Evolutionary conservation across 1,140 invertebrate genomes (phyloP).

Genomic region (Zophobas atratus): DNA sequence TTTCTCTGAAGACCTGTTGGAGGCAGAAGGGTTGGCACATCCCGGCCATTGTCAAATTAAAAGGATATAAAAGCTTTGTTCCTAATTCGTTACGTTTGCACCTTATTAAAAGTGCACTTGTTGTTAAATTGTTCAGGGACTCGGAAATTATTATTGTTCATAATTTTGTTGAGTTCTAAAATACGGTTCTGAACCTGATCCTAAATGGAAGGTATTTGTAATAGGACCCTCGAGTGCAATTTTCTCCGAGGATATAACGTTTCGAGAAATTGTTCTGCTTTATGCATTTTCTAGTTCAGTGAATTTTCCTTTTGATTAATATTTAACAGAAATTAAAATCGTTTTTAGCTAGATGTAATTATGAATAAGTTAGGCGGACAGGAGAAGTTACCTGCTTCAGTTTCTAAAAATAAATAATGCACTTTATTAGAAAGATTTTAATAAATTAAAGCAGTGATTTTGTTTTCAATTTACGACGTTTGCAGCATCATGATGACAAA

Average conservation of each 20-base stretch:
- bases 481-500: too few species aligned
- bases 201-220: conserved; percentile 33
- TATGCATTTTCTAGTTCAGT: conserved; percentile 40
- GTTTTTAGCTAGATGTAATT: neutral
- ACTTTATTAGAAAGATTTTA: too few species aligned
- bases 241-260: conserved; percentile 34
- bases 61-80: neutral
- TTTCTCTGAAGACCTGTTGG: conserved; percentile 16
- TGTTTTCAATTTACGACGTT: too few species aligned
- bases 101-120: conserved; percentile 17
- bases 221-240: conserved; percentile 45
- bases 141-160: conserved; percentile 36
- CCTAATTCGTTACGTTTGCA: conserved; percentile 4
- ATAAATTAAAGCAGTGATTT: too few species aligned
- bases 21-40: neutral
- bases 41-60: neutral
- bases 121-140: conserved; percentile 18
- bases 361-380: too few species aligned
- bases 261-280: conserved; percentile 43
- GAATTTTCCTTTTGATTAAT: conserved; percentile 14
- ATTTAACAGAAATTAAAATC: conserved; percentile 3
- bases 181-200: conserved; percentile 34
- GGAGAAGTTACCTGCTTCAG: too few species aligned
- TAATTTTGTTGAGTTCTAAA: conserved; percentile 34
- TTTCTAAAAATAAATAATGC: too few species aligned